These are phyloP conservation scores for Datnioides undecimradiatus DNA, from an alignment of 2,113 vertebrate species.

Conservation along the genomic window DNA sequence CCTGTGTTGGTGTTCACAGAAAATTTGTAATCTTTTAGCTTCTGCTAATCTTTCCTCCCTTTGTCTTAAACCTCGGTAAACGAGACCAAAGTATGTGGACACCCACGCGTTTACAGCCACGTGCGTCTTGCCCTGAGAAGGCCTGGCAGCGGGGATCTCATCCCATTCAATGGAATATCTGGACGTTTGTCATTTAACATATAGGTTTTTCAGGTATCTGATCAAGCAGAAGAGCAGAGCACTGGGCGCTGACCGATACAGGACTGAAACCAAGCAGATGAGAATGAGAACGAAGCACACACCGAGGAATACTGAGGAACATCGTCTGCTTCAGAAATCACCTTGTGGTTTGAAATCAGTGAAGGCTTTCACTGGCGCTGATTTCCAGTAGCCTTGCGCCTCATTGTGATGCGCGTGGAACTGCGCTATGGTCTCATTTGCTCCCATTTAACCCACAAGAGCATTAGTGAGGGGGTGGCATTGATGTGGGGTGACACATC, in stretches of 20 bases:
- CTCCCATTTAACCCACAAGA: neutral
- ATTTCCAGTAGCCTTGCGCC: neutral
- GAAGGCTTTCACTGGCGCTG: neutral
- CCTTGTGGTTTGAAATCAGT: neutral
- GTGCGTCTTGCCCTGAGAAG: neutral
- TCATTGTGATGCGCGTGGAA: neutral
- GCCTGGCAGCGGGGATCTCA: neutral
- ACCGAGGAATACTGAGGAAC: neutral
- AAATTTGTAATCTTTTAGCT: conserved; percentile 1
- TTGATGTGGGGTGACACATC: neutral
- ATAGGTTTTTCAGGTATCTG: neutral
- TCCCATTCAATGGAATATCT: neutral
- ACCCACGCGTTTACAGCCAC: neutral
- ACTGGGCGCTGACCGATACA: neutral
- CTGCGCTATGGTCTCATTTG: neutral
- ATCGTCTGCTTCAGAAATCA: neutral
- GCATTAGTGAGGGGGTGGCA: neutral
- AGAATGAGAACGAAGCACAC: neutral
- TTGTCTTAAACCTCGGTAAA: neutral
- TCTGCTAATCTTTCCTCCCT: neutral
- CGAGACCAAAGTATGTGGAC: neutral
- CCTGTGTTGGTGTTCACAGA: neutral
- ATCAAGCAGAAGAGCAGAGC: neutral
- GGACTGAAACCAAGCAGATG: neutral
- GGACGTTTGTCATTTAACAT: neutral